Percentiles rank a stretch among this genome's conserved stretches.
Conservation (phyloP, 2,113 vertebrate genomes). For the Eurypyga helias region DNA sequence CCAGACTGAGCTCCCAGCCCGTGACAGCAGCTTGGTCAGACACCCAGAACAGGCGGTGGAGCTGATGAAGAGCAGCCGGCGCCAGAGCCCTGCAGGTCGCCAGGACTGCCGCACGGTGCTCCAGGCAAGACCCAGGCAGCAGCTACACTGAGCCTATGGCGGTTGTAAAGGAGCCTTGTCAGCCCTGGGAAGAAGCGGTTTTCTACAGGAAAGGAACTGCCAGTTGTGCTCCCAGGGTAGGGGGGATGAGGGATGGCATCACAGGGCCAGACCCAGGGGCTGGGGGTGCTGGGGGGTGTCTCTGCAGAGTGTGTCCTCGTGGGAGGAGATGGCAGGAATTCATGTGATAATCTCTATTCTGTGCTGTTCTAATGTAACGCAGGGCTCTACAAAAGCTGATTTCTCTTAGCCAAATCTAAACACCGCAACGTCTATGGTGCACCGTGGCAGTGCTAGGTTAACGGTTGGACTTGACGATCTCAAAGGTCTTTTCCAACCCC, state of each 20-base stretch:
- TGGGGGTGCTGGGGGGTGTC: not conserved
- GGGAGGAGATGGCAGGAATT: not conserved
- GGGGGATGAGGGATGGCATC: not conserved
- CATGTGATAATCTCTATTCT: not conserved
- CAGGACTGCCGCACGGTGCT: fast-evolving
- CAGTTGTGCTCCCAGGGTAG: not conserved
- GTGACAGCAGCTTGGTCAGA: not conserved
- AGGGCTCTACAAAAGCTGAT: not conserved
- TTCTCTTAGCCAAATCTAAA: not conserved
- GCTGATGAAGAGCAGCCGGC: not conserved
- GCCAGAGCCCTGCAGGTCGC: not conserved
- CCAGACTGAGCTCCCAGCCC: not conserved
- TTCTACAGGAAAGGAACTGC: not conserved
- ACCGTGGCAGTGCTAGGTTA: not conserved
- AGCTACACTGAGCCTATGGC: not conserved
- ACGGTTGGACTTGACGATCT: no score
- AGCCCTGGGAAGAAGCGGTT: not conserved
- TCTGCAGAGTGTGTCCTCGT: not conserved
- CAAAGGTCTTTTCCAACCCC: no score
- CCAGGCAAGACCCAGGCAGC: not conserved
- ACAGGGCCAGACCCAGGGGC: not conserved
- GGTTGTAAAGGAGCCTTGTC: not conserved
- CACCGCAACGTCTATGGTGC: not conserved
- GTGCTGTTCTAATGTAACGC: not conserved
- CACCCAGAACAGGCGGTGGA: fast-evolving